Evolutionary conservation across 2,113 vertebrate species (phyloP).

Genomic region (Brienomyrus brachyistius): DNA sequence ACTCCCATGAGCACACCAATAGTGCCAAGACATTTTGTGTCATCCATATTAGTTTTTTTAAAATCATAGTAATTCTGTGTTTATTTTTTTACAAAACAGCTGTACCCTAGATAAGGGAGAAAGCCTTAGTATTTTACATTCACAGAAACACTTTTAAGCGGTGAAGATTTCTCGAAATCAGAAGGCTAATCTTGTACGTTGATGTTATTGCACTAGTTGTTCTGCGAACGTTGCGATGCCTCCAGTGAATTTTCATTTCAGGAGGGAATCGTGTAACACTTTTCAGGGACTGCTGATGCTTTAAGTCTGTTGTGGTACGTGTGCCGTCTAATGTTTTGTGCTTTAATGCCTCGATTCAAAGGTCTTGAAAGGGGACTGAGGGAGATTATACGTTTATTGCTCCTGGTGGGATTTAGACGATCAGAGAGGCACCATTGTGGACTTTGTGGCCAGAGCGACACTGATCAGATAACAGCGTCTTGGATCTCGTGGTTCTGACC

Average conservation of each 20-base stretch:
- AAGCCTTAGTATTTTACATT: background rate
- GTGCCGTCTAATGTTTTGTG: background rate
- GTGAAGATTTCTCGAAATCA: background rate
- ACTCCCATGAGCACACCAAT: background rate
- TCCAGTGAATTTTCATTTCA: background rate
- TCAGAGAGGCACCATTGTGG: background rate
- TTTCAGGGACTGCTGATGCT: slow-evolving; percentile 17
- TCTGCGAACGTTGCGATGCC: slow-evolving; percentile 7
- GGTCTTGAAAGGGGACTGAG: background rate
- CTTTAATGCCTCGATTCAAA: background rate
- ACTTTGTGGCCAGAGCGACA: background rate
- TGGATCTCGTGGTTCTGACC: background rate
- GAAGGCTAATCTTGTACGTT: background rate
- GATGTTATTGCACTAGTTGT: slow-evolving; percentile 20
- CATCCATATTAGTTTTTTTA: slow-evolving; percentile 2
- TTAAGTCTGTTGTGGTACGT: background rate
- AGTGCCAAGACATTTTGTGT: slow-evolving; percentile 28
- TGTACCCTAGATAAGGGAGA: background rate
- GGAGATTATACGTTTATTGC: background rate
- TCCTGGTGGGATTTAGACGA: background rate
- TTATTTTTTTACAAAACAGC: background rate
- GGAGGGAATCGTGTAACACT: background rate
- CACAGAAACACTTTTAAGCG: background rate
- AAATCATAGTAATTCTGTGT: background rate
- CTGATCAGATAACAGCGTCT: background rate